A percentile compares a stretch with the other conserved stretches of the same genome.
Evolutionary conservation across 2,113 vertebrate species (phyloP).

Genomic region (Porphyrio hochstetteri): DNA sequence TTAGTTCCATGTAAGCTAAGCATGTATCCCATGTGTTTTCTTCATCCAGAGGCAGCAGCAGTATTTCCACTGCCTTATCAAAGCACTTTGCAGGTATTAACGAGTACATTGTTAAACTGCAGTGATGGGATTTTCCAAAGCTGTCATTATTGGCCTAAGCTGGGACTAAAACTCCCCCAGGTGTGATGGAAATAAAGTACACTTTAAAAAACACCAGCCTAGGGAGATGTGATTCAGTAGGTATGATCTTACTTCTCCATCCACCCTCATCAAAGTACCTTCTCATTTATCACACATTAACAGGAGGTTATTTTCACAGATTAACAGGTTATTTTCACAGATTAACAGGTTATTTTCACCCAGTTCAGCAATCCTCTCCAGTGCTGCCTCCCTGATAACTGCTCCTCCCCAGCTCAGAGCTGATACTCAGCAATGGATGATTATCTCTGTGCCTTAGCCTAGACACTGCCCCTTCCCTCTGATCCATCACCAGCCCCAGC

Average conservation of each 20-base stretch:
- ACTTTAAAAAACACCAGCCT: background rate
- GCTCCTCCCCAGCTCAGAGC: background rate
- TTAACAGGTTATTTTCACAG: too few relatives aligned
- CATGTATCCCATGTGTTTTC: background rate
- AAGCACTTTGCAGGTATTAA: background rate
- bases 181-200: background rate
- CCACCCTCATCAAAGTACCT: background rate
- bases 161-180: background rate
- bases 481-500: background rate
- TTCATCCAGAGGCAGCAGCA: background rate
- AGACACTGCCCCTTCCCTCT: background rate
- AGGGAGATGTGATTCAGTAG: background rate
- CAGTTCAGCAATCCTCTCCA: background rate
- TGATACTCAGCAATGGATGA: background rate
- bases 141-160: background rate
- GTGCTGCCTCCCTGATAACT: background rate
- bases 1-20: background rate
- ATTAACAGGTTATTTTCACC: background rate
- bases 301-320: background rate
- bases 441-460: background rate
- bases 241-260: background rate
- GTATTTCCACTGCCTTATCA: background rate
- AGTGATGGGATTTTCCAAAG: background rate
- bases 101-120: background rate
- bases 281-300: background rate